These are phyloP conservation scores for Diglossa cyanea DNA, from an alignment of 2,797 vertebrate genomes.

Conservation along the genomic window DNA sequence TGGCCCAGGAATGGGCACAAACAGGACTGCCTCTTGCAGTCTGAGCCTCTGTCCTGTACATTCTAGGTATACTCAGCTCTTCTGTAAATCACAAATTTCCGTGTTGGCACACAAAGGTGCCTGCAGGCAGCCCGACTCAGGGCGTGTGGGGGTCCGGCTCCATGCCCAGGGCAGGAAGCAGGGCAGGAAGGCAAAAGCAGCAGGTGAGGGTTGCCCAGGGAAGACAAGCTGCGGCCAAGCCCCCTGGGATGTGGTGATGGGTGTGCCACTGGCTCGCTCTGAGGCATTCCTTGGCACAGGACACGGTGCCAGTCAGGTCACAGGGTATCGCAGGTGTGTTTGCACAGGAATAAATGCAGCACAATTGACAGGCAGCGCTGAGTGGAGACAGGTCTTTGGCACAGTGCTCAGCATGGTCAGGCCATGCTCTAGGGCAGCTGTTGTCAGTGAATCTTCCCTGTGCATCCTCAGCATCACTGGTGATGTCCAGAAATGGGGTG, in stretches of 20 bases:
- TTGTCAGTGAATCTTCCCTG: not conserved
- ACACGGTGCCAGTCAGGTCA: fast-evolving
- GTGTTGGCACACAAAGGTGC: fast-evolving
- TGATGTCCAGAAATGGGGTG: not conserved
- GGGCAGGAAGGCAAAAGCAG: not conserved
- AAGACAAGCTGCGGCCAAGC: fast-evolving
- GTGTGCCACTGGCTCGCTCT: fast-evolving
- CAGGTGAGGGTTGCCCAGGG: not conserved
- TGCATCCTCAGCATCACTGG: not conserved
- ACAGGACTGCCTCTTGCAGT: not conserved
- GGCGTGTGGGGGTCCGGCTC: not conserved
- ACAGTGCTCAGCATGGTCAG: fast-evolving
- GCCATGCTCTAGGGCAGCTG: not conserved
- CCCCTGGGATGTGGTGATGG: not conserved
- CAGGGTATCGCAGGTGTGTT: not conserved
- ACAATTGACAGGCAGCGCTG: fast-evolving
- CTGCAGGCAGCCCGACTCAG: not conserved
- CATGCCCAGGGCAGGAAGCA: fast-evolving
- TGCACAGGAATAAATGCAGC: not conserved
- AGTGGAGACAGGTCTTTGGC: not conserved
- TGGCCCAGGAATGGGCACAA: fast-evolving
- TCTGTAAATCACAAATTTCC: not conserved
- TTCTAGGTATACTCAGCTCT: not conserved
- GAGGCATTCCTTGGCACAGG: not conserved
- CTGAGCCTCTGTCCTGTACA: fast-evolving